Evolutionary conservation across 2,113 vertebrate species (phyloP).

Genomic region (Toxotes jaculatrix): DNA sequence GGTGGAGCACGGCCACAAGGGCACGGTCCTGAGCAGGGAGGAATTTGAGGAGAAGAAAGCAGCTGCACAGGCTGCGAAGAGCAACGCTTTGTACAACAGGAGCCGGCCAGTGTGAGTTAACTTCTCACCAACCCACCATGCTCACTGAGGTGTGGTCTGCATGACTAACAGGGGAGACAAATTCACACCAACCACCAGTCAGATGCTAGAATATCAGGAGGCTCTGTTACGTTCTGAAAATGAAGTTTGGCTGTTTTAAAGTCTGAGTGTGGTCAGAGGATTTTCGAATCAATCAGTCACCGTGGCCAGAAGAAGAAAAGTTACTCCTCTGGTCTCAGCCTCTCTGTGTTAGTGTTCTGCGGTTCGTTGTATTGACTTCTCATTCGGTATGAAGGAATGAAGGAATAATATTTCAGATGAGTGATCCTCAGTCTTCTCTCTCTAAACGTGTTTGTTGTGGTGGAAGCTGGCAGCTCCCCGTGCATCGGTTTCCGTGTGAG

Average conservation of each 20-base stretch:
- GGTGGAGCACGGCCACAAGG: slow-evolving; percentile 89
- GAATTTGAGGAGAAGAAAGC: slow-evolving; percentile 88
- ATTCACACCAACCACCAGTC: slow-evolving; percentile 14
- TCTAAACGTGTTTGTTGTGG: neutral
- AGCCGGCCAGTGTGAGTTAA: slow-evolving; percentile 85
- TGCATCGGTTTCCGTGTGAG: neutral
- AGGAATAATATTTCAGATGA: slow-evolving; percentile 27
- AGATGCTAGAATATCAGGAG: slow-evolving; percentile 3
- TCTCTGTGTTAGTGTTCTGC: slow-evolving; percentile 1
- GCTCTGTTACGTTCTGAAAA: slow-evolving; percentile 3
- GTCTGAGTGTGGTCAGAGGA: slow-evolving; percentile 16
- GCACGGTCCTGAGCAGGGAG: slow-evolving; percentile 85
- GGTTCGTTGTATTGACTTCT: slow-evolving; percentile 23
- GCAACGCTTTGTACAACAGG: slow-evolving; percentile 69
- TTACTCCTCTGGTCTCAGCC: neutral
- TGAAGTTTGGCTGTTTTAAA: slow-evolving; percentile 5
- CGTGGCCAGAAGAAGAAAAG: neutral
- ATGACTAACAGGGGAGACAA: slow-evolving; percentile 1
- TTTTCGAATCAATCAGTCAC: slow-evolving; percentile 25
- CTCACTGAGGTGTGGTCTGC: neutral
- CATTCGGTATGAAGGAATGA: slow-evolving; percentile 4
- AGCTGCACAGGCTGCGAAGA: slow-evolving; percentile 75
- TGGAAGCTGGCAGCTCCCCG: slow-evolving; percentile 8
- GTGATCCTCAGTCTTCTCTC: neutral
- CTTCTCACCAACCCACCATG: neutral